These are phyloP conservation scores for Scaeva pyrastri DNA, from an alignment of 2,888 invertebrate species.

Conservation along the genomic window DNA sequence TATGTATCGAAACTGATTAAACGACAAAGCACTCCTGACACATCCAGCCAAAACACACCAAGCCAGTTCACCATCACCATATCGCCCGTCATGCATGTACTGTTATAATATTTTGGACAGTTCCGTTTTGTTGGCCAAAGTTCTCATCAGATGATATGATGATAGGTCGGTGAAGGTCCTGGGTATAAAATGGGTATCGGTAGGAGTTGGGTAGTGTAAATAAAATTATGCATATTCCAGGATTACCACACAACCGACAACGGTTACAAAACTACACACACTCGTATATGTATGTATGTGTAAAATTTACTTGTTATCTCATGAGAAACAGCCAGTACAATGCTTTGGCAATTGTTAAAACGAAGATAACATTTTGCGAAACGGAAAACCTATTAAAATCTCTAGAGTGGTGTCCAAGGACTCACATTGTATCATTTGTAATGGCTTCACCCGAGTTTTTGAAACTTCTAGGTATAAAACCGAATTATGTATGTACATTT, in stretches of 20 bases:
- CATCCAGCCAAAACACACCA: conserved; percentile 42
- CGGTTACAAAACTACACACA: conserved; percentile 12
- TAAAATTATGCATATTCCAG: conserved; percentile 65
- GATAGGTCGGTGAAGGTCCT: conserved; percentile 25
- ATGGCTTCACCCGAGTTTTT: conserved; percentile 47
- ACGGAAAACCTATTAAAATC: conserved; percentile 76
- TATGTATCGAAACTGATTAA: conserved; percentile 76
- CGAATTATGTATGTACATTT: background rate
- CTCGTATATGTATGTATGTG: background rate
- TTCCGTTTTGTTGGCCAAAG: conserved; percentile 57
- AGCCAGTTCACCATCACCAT: conserved; percentile 28
- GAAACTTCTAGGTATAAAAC: conserved; percentile 17
- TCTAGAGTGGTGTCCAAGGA: conserved; percentile 72
- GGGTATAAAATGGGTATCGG: background rate
- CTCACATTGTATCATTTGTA: conserved; percentile 75
- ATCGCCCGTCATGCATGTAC: conserved; percentile 58
- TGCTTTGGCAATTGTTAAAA: conserved; percentile 68
- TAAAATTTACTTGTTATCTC: conserved; percentile 75
- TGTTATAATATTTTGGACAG: conserved; percentile 67
- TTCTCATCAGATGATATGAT: conserved; percentile 42
- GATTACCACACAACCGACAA: conserved; percentile 57
- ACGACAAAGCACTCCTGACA: conserved; percentile 53
- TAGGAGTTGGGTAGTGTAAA: conserved; percentile 26
- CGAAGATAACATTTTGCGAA: conserved; percentile 72
- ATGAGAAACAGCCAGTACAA: conserved; percentile 71